These are phyloP conservation scores for Papilio dardanus DNA, from an alignment of 1,140 invertebrate genomes.

Conservation along the genomic window DNA sequence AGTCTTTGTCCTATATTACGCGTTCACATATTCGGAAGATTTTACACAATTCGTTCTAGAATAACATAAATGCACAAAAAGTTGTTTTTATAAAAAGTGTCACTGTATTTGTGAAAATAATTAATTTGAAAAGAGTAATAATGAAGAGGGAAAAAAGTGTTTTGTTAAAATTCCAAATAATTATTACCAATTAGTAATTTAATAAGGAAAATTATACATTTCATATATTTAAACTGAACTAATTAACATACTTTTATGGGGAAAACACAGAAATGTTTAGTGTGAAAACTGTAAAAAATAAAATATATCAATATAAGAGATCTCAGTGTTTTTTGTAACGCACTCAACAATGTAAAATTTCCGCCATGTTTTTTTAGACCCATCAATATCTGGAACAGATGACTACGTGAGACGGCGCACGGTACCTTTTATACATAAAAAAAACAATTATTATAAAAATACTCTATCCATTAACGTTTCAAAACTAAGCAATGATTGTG, in stretches of 20 bases:
- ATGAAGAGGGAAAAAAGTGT: too few species aligned
- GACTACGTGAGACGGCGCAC: constrained; percentile 13
- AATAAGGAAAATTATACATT: too few species aligned
- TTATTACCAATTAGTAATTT: too few species aligned
- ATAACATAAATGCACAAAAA: neutral
- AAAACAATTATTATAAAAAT: neutral
- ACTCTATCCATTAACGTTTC: neutral
- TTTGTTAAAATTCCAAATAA: too few species aligned
- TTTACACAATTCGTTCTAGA: neutral
- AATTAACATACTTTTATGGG: neutral
- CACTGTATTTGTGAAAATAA: neutral
- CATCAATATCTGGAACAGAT: constrained; percentile 22
- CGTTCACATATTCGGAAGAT: neutral
- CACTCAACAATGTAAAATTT: neutral
- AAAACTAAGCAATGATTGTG: neutral
- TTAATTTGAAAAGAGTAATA: neutral
- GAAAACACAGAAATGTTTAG: neutral
- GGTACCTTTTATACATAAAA: neutral
- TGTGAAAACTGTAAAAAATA: constrained; percentile 29
- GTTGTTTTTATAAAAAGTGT: neutral
- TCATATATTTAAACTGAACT: too few species aligned
- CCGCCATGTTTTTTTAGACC: constrained; percentile 4
- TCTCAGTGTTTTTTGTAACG: constrained; percentile 27
- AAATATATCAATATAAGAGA: constrained; percentile 22
- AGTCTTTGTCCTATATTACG: neutral